These are phyloP conservation scores for Pitangus sulphuratus DNA, from an alignment of 2,797 vertebrate species.

Conservation along the genomic window DNA sequence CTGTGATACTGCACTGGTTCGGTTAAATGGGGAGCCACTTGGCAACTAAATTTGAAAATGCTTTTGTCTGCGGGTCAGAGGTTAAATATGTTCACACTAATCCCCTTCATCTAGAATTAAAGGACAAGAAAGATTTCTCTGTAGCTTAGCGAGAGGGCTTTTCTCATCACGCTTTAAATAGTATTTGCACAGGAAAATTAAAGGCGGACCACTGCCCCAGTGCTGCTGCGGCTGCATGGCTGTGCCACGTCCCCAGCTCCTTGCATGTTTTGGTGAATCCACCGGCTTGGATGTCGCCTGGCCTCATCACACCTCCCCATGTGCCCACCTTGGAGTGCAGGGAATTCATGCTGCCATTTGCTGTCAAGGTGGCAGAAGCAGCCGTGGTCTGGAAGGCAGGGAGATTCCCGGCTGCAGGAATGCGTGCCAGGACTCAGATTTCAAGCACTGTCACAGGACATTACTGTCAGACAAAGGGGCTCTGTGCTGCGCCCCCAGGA, in stretches of 20 bases:
- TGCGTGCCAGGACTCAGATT: constrained; percentile 40
- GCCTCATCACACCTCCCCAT: background rate
- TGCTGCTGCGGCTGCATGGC: background rate
- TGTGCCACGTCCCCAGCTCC: background rate
- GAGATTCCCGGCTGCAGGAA: constrained; percentile 62
- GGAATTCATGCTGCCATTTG: background rate
- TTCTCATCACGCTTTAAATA: constrained; percentile 79
- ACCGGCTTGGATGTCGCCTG: accelerated
- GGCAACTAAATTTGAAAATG: constrained; percentile 90
- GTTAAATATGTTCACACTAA: constrained; percentile 93
- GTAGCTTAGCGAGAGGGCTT: constrained; percentile 82
- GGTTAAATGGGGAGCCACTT: constrained; percentile 76
- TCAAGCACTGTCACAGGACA: constrained; percentile 72
- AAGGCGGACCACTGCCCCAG: constrained; percentile 32
- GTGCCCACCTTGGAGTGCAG: background rate
- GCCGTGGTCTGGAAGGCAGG: background rate
- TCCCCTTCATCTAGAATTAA: constrained; percentile 90
- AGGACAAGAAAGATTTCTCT: constrained; percentile 87
- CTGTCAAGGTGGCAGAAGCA: background rate
- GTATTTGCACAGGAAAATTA: constrained; percentile 86
- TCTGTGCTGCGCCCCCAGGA: constrained; percentile 48
- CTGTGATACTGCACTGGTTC: constrained; percentile 16
- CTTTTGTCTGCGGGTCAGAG: constrained; percentile 91
- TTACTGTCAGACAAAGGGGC: constrained; percentile 70
- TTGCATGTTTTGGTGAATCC: accelerated